Conservation (phyloP, 2,888 invertebrate species). For the Erannis defoliaria region DNA sequence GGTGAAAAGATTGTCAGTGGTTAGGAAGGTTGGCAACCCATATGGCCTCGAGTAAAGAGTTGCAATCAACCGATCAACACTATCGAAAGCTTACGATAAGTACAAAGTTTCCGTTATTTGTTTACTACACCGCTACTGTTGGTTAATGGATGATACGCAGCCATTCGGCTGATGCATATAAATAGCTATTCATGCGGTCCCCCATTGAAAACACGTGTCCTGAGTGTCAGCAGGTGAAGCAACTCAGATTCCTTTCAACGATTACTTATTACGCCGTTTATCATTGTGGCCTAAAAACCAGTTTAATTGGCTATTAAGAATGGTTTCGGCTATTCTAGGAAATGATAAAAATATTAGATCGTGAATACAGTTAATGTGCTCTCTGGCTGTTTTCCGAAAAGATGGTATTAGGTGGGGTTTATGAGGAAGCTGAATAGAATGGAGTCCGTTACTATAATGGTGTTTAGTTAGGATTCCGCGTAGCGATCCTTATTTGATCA, state of each 20-base stretch:
- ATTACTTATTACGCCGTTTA: conserved; percentile 59
- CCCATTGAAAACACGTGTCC: conserved; percentile 65
- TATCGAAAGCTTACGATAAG: conserved; percentile 38
- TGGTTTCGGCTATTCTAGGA: conserved; percentile 52
- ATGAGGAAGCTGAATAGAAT: conserved; percentile 48
- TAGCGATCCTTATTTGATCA: conserved; percentile 76
- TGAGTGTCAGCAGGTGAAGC: conserved; percentile 59
- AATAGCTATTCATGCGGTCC: conserved; percentile 61
- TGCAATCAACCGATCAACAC: conserved; percentile 20
- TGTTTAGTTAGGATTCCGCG: conserved; percentile 55
- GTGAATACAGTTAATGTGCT: conserved; percentile 45
- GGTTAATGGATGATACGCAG: conserved; percentile 70
- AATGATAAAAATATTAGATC: conserved; percentile 43
- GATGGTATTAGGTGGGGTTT: conserved; percentile 42
- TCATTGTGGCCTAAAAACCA: conserved; percentile 50
- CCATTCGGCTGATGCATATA: conserved; percentile 63
- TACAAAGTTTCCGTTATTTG: conserved; percentile 55
- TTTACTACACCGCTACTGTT: conserved; percentile 68
- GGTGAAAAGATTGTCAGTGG: conserved; percentile 1
- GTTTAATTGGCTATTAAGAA: conserved; percentile 55
- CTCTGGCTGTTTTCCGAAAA: conserved; percentile 42
- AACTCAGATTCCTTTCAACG: conserved; percentile 58
- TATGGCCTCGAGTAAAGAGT: conserved; percentile 16
- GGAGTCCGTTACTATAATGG: conserved; percentile 50
- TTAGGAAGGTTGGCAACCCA: conserved; percentile 7